phyloP scores from a whole-genome alignment of 37 sponge, comb jelly and placozoan species.

The Petrosia ficiformis region DNA sequence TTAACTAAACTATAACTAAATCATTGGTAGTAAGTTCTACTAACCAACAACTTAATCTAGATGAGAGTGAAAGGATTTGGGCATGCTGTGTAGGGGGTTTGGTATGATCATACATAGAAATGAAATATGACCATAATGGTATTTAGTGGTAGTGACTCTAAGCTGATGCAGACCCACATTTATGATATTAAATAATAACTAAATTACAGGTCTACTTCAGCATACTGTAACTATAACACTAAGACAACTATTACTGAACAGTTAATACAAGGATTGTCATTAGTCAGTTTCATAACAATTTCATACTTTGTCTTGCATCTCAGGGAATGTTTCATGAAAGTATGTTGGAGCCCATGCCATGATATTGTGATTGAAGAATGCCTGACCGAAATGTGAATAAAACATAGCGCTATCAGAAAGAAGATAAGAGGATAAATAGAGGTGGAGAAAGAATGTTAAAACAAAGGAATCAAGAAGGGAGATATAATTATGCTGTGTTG shows the following conservation, averaged over 20 bases:
- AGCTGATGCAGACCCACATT: too few species aligned
- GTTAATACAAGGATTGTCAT: not conserved
- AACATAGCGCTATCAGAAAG: conserved; percentile 3
- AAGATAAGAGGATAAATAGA: not conserved
- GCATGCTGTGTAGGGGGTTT: too few species aligned
- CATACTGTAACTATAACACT: not conserved
- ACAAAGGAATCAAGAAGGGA: not conserved
- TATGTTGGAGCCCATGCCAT: conserved; percentile 29
- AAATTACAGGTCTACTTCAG: too few species aligned
- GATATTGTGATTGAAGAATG: conserved; percentile 15
- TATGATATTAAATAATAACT: too few species aligned
- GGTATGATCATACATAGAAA: too few species aligned
- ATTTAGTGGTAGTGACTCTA: too few species aligned
- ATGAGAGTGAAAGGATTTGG: too few species aligned
- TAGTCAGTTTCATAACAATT: not conserved
- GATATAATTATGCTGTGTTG: not conserved
- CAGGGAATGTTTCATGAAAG: conserved; percentile 34
- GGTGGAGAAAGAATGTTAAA: not conserved
- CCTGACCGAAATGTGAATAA: not conserved
- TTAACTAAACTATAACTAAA: too few species aligned
- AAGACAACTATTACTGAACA: too few species aligned
- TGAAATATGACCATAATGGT: too few species aligned
- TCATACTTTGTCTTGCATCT: conserved; percentile 5
- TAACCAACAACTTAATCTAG: too few species aligned
- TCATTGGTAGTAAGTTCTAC: too few species aligned